Conservation (phyloP, 2,888 invertebrate genomes). For the Drosophila kuntzei region DNA sequence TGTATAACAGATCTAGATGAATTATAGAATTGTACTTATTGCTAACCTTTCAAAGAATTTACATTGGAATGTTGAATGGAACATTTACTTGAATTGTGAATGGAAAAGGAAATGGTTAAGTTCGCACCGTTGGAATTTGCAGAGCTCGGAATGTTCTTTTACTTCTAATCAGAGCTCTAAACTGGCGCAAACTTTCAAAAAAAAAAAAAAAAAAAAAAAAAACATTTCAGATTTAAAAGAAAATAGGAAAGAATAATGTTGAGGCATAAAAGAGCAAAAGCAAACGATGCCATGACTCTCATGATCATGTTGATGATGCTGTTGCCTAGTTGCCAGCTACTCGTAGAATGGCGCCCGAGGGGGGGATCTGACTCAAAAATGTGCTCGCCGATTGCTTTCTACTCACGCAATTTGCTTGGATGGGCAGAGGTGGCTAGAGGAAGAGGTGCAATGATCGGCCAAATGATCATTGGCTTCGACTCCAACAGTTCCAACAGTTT, state of each 20-base stretch:
- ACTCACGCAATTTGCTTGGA: slow-evolving; percentile 57
- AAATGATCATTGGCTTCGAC: slow-evolving; percentile 23
- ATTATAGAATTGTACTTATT: slow-evolving; percentile 2
- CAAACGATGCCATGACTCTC: slow-evolving; percentile 49
- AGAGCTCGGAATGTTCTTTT: slow-evolving; percentile 25
- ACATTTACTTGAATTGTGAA: slow-evolving; percentile 5
- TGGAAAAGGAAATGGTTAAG: slow-evolving; percentile 36
- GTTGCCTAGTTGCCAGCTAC: slow-evolving; percentile 11
- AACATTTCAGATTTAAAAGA: not conserved
- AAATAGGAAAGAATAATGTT: slow-evolving; percentile 6
- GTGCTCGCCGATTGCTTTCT: slow-evolving; percentile 48
- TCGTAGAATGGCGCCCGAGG: slow-evolving; percentile 41
- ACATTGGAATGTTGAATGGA: slow-evolving; percentile 18
- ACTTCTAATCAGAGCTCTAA: slow-evolving; percentile 57
- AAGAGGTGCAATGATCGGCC: slow-evolving; percentile 17
- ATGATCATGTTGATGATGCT: slow-evolving; percentile 23
- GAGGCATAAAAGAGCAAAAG: slow-evolving; percentile 47
- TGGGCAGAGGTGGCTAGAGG: not conserved
- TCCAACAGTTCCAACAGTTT: slow-evolving; percentile 5
- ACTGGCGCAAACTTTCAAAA: slow-evolving; percentile 72
- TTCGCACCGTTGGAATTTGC: slow-evolving; percentile 33
- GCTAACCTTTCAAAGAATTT: slow-evolving; percentile 2
- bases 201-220: slow-evolving; percentile 22
- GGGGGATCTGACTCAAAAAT: slow-evolving; percentile 21
- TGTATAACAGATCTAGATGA: not conserved